phyloP scores from a whole-genome alignment of 2,113 vertebrate genomes.

The Natator depressus region DNA sequence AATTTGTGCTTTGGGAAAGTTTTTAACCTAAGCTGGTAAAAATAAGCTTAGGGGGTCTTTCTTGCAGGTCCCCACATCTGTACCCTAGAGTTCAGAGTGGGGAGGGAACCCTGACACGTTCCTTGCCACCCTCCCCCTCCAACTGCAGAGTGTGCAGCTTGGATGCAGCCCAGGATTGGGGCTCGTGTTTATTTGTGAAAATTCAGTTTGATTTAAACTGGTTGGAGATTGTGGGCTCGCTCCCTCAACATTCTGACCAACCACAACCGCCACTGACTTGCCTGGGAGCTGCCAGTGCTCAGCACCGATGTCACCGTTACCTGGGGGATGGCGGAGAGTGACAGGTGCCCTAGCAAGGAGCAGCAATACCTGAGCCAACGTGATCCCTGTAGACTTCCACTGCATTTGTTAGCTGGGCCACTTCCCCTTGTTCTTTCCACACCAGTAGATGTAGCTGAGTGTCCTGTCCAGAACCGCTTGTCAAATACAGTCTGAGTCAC shows the following conservation, averaged over 20 bases:
- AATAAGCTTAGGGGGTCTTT: too few species aligned
- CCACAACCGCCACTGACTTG: too few species aligned
- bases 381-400: not conserved
- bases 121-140: not conserved
- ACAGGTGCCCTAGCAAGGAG: not conserved
- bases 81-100: too few species aligned
- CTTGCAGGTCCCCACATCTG: too few species aligned
- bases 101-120: too few species aligned
- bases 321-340: not conserved
- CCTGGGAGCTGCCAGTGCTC: not conserved
- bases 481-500: not conserved
- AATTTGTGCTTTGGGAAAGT: too few species aligned
- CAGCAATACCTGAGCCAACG: not conserved
- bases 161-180: not conserved
- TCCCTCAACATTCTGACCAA: not conserved
- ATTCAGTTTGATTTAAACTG: not conserved
- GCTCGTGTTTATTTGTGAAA: not conserved
- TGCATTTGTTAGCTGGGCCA: not conserved
- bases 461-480: not conserved
- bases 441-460: not conserved
- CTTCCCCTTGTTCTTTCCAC: not conserved
- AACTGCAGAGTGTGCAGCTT: not conserved
- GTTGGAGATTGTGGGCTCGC: not conserved
- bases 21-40: too few species aligned
- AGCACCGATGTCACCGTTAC: not conserved